A percentile compares a stretch with the other conserved stretches of the same genome.
Evolutionary conservation across 2,888 invertebrate species (phyloP).

Genomic region (Elysia crispata): DNA sequence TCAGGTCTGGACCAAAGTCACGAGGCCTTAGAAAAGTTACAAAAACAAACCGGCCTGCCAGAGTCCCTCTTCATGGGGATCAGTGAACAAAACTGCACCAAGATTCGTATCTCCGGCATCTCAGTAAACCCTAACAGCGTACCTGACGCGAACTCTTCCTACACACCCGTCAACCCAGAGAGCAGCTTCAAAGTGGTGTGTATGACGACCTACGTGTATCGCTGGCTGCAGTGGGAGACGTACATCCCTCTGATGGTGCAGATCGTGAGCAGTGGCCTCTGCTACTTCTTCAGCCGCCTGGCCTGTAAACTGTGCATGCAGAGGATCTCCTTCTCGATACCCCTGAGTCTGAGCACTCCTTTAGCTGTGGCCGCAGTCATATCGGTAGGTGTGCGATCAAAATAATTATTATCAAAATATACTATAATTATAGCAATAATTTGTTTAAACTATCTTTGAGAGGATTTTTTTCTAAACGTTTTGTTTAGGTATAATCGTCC

Average conservation of each 20-base stretch:
- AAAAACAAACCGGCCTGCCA: neutral
- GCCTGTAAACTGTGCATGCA: slow-evolving; percentile 79
- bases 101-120: neutral
- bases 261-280: slow-evolving; percentile 74
- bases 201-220: slow-evolving; percentile 50
- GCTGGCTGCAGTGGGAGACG: slow-evolving; percentile 56
- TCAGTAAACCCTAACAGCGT: too few relatives aligned
- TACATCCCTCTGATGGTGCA: slow-evolving; percentile 66
- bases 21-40: too few relatives aligned
- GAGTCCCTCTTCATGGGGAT: slow-evolving; percentile 46
- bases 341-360: slow-evolving; percentile 76
- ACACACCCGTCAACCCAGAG: slow-evolving; percentile 40
- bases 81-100: slow-evolving; percentile 49
- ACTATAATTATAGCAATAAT: too few relatives aligned
- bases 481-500: too few relatives aligned
- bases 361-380: slow-evolving; percentile 67
- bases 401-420: too few relatives aligned
- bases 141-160: neutral
- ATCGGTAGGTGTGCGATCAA: slow-evolving; percentile 38
- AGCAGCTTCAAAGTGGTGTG: slow-evolving; percentile 53
- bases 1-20: too few relatives aligned
- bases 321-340: slow-evolving; percentile 77
- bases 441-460: too few relatives aligned
- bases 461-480: too few relatives aligned
- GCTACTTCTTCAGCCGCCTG: slow-evolving; percentile 78